Percentiles rank a stretch among this genome's conserved stretches.
These are phyloP conservation scores for Bryconaethiops microstoma DNA, from an alignment of 2,797 vertebrate species.

Conservation along the genomic window DNA sequence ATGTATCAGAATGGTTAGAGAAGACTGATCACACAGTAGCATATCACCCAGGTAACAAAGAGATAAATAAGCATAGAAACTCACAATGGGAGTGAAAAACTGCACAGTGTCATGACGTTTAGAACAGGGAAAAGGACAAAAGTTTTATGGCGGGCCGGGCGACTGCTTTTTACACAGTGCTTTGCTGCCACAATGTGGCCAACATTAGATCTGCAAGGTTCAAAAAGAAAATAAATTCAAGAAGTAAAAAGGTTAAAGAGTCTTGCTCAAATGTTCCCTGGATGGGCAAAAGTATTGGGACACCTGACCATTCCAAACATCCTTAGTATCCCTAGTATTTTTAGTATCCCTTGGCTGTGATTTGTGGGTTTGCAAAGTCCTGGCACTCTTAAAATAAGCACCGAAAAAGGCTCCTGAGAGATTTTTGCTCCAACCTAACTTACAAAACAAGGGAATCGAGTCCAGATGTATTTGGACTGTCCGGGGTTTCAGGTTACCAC, in stretches of 20 bases:
- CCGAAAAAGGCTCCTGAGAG: too few species aligned
- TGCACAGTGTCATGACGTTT: background rate
- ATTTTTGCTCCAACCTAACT: too few species aligned
- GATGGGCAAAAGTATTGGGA: too few species aligned
- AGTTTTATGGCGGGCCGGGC: background rate
- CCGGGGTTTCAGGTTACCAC: too few species aligned
- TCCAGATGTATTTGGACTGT: too few species aligned
- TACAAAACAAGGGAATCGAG: too few species aligned
- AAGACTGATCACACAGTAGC: background rate
- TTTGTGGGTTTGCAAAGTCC: background rate
- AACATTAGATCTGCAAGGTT: background rate
- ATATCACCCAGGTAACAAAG: background rate
- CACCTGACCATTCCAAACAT: too few species aligned
- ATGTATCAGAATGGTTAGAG: background rate
- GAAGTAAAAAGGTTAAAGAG: too few species aligned
- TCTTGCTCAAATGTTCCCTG: background rate
- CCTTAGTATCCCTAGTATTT: too few species aligned
- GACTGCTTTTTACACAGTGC: background rate
- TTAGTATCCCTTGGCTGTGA: background rate
- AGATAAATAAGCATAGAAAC: background rate
- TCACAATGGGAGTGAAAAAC: background rate
- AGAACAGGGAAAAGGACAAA: background rate
- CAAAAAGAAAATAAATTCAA: background rate
- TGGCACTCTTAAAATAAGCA: too few species aligned
- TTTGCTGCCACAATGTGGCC: conserved; percentile 32